phyloP scores from a whole-genome alignment of 2,113 vertebrate genomes.

The Stegastes partitus region DNA sequence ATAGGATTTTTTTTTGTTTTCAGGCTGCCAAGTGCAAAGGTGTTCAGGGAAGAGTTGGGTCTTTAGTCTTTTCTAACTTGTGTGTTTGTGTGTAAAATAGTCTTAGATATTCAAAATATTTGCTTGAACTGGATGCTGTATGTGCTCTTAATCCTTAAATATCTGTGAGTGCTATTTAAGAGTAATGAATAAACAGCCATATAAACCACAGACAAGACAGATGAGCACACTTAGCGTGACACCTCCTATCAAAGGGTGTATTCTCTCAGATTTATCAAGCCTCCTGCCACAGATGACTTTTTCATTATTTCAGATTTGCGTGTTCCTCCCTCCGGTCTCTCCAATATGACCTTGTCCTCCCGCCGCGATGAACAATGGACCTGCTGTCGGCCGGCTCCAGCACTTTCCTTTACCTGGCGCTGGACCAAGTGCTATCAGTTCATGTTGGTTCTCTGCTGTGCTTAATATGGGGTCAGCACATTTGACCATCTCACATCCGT shows the following conservation, averaged over 20 bases:
- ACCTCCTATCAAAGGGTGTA: slow-evolving; percentile 9
- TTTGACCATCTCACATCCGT: slow-evolving; percentile 15
- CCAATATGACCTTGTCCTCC: slow-evolving; percentile 72
- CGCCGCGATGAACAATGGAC: slow-evolving; percentile 70
- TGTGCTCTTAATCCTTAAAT: too few relatives aligned
- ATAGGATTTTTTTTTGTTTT: too few relatives aligned
- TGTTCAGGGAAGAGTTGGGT: too few relatives aligned
- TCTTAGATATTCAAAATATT: too few relatives aligned
- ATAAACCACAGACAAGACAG: not conserved
- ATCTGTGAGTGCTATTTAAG: too few relatives aligned
- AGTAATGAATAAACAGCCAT: too few relatives aligned
- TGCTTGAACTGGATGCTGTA: too few relatives aligned
- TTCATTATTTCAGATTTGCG: slow-evolving; percentile 33
- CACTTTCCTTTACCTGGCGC: slow-evolving; percentile 64
- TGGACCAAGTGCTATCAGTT: slow-evolving; percentile 47
- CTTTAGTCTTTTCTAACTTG: too few relatives aligned
- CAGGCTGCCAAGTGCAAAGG: too few relatives aligned
- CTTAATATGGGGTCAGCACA: slow-evolving; percentile 32
- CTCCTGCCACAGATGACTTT: slow-evolving; percentile 33
- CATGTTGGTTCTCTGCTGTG: slow-evolving; percentile 18
- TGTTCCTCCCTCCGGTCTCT: slow-evolving; percentile 32
- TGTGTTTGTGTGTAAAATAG: too few relatives aligned
- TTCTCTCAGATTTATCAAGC: slow-evolving; percentile 6
- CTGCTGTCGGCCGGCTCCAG: slow-evolving; percentile 48
- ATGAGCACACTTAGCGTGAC: not conserved